phyloP scores from a whole-genome alignment of 2,888 invertebrate species.

The Drosophila infuscata region DNA sequence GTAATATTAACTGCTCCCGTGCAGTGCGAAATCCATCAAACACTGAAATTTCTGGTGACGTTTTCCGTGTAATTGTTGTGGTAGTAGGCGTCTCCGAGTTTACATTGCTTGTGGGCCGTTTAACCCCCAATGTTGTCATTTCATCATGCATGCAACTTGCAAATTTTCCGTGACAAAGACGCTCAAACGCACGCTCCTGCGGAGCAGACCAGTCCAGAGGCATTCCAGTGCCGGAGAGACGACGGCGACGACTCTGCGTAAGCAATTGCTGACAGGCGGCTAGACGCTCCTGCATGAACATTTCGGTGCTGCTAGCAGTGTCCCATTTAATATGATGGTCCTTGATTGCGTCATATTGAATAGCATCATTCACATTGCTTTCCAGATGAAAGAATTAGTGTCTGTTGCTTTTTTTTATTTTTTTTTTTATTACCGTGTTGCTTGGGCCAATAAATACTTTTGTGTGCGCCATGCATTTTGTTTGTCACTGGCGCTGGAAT shows the following conservation, averaged over 20 bases:
- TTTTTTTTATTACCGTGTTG: constrained; percentile 39
- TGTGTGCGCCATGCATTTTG: constrained; percentile 68
- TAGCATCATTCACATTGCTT: constrained; percentile 33
- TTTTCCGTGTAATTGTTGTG: background rate
- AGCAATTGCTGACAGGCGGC: constrained; percentile 23
- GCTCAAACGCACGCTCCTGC: constrained; percentile 22
- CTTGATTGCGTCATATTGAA: constrained; percentile 10
- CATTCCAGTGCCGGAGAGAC: background rate
- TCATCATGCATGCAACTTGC: constrained; percentile 49
- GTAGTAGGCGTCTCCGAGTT: background rate
- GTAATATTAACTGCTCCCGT: constrained; percentile 70
- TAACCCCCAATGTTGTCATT: constrained; percentile 1
- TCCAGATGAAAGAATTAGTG: background rate
- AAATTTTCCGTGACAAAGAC: constrained; percentile 43
- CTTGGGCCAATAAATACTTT: constrained; percentile 52
- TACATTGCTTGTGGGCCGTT: background rate
- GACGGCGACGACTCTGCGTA: constrained; percentile 27
- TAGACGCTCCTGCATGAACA: constrained; percentile 38
- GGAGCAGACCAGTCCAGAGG: background rate
- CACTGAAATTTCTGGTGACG: background rate
- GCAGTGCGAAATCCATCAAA: constrained; percentile 77
- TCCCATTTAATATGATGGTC: constrained; percentile 52
- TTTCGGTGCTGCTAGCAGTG: background rate
- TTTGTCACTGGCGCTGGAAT: constrained; percentile 17
- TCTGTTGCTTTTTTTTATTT: background rate